Conservation (phyloP, 2,113 vertebrate genomes). For the Diphyllodes magnificus region DNA sequence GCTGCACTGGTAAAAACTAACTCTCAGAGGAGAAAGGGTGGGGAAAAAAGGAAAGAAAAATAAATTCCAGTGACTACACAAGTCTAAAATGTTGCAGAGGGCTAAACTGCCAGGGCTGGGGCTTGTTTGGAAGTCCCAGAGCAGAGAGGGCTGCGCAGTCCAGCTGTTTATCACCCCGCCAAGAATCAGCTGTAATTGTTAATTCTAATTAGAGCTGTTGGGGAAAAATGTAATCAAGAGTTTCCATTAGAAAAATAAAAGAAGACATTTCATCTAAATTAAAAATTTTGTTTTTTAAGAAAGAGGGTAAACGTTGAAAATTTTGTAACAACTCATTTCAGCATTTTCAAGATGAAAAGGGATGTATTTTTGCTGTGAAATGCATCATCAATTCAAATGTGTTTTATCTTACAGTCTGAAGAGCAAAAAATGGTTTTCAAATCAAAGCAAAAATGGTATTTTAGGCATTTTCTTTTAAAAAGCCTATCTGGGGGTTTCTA, state of each 20-base stretch:
- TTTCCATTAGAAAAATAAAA: neutral
- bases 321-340: conserved; percentile 2
- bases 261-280: neutral
- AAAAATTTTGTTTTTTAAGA: neutral
- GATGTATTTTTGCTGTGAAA: neutral
- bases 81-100: neutral
- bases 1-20: conserved; percentile 21
- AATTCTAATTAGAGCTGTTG: neutral
- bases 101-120: neutral
- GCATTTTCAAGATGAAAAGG: neutral
- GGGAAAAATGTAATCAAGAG: neutral
- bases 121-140: neutral
- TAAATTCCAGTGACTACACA: neutral
- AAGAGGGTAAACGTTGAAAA: neutral
- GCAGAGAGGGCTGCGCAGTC: neutral
- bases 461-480: neutral
- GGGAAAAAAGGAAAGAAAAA: neutral
- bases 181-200: neutral
- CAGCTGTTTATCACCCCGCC: neutral
- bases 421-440: conserved; percentile 26
- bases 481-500: neutral
- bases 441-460: conserved; percentile 3
- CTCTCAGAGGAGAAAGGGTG: neutral
- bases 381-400: neutral
- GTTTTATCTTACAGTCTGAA: conserved; percentile 16